Conservation (phyloP, 2,888 invertebrate genomes). For the Timema cristinae region DNA sequence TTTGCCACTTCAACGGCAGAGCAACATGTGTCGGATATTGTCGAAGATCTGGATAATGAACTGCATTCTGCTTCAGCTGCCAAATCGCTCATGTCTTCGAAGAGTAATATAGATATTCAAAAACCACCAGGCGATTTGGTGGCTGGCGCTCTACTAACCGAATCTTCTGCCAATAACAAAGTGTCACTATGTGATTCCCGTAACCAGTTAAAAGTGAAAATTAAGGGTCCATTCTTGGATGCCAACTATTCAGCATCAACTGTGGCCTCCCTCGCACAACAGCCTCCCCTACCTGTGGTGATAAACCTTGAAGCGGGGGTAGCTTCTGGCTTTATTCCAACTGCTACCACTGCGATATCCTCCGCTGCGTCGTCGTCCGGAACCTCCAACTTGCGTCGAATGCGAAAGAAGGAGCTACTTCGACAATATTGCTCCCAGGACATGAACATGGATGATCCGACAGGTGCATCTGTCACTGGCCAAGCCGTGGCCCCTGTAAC, state of each 20-base stretch:
- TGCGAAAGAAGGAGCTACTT: slow-evolving; percentile 85
- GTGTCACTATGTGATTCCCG: slow-evolving; percentile 74
- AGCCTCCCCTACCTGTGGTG: slow-evolving; percentile 45
- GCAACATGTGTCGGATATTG: slow-evolving; percentile 30
- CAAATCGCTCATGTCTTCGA: slow-evolving; percentile 39
- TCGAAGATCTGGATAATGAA: slow-evolving; percentile 72
- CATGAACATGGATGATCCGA: slow-evolving; percentile 78
- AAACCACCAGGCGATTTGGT: slow-evolving; percentile 23
- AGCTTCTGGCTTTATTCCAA: slow-evolving; percentile 20
- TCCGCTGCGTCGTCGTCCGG: slow-evolving; percentile 50
- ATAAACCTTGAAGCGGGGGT: slow-evolving; percentile 44
- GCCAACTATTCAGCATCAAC: slow-evolving; percentile 60
- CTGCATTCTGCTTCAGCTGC: slow-evolving; percentile 64
- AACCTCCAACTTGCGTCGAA: slow-evolving; percentile 72
- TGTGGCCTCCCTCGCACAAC: slow-evolving; percentile 54
- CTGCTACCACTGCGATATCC: slow-evolving; percentile 24
- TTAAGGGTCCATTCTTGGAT: slow-evolving; percentile 82
- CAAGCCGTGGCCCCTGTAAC: slow-evolving; percentile 50
- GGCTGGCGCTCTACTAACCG: slow-evolving; percentile 45
- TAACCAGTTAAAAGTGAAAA: slow-evolving; percentile 81
- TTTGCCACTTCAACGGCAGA: slow-evolving; percentile 38
- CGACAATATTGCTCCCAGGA: slow-evolving; percentile 83
- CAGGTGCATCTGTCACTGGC: slow-evolving; percentile 43
- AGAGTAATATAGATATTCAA: slow-evolving; percentile 26
- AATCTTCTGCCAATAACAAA: slow-evolving; percentile 52